phyloP scores from a whole-genome alignment of 2,797 vertebrate genomes.

The Scleropages formosus region DNA sequence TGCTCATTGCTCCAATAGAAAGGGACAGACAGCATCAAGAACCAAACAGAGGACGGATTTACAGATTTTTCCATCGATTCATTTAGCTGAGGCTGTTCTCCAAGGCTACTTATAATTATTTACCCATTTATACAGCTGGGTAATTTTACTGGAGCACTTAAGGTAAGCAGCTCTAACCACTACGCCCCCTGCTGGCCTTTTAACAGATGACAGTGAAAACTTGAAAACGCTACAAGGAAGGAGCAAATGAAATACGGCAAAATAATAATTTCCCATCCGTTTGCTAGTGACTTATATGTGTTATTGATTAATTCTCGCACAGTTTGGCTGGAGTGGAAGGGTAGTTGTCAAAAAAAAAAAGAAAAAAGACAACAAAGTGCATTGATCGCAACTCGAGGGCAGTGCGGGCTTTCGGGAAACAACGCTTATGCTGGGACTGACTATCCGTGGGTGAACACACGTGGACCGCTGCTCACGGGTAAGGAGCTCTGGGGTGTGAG shows the following conservation, averaged over 20 bases:
- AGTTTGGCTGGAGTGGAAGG: background rate
- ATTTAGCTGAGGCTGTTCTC: too few relatives aligned
- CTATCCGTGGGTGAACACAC: background rate
- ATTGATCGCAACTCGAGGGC: background rate
- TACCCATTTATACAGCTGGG: too few relatives aligned
- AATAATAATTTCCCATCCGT: too few relatives aligned
- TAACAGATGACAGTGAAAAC: too few relatives aligned
- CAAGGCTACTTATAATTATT: too few relatives aligned
- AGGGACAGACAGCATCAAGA: background rate
- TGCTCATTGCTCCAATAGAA: too few relatives aligned
- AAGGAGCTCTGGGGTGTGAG: background rate
- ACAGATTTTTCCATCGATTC: too few relatives aligned
- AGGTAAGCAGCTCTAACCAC: too few relatives aligned
- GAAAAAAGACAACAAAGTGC: background rate
- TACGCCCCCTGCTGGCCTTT: too few relatives aligned
- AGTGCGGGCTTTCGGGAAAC: background rate
- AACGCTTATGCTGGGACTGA: constrained; percentile 2
- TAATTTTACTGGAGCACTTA: too few relatives aligned
- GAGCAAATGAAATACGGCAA: too few relatives aligned
- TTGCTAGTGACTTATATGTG: background rate
- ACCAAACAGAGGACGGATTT: background rate
- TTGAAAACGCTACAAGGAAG: too few relatives aligned
- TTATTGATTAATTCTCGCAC: background rate
- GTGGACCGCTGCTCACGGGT: background rate
- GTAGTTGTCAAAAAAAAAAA: background rate